Conservation (phyloP, 2,888 invertebrate species). For the Monochamus alternatus region DNA sequence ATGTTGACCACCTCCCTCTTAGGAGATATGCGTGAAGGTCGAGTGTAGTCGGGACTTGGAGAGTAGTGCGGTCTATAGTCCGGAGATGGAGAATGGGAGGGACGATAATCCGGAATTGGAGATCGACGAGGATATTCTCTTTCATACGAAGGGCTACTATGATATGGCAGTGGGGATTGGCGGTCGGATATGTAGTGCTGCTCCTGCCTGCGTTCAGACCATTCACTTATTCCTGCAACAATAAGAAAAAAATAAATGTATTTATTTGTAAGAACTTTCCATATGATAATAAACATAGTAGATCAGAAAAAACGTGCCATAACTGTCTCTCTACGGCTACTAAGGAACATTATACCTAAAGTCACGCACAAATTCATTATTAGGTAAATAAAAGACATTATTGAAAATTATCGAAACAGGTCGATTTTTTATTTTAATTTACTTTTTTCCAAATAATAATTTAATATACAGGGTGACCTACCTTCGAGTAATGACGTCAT, state of each 20-base stretch:
- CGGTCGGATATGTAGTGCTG: conserved; percentile 52
- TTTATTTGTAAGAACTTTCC: background rate
- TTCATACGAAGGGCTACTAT: conserved; percentile 38
- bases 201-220: conserved; percentile 77
- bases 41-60: conserved; percentile 53
- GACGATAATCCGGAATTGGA: conserved; percentile 57
- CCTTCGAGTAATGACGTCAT: too few relatives aligned
- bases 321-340: too few relatives aligned
- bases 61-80: conserved; percentile 55
- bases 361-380: too few relatives aligned
- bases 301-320: too few relatives aligned
- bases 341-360: too few relatives aligned
- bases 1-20: conserved; percentile 61
- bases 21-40: conserved; percentile 55
- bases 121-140: conserved; percentile 52
- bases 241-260: background rate
- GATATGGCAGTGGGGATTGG: conserved; percentile 54
- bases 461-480: too few relatives aligned
- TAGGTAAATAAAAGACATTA: too few relatives aligned
- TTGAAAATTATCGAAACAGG: too few relatives aligned
- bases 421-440: too few relatives aligned
- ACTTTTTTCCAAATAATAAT: too few relatives aligned
- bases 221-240: conserved; percentile 80
- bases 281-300: too few relatives aligned
- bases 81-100: conserved; percentile 56